Percentiles rank a stretch among this genome's conserved stretches.
These are phyloP conservation scores for Oceanodroma tethys DNA, from an alignment of 2,113 vertebrate genomes.

Conservation along the genomic window DNA sequence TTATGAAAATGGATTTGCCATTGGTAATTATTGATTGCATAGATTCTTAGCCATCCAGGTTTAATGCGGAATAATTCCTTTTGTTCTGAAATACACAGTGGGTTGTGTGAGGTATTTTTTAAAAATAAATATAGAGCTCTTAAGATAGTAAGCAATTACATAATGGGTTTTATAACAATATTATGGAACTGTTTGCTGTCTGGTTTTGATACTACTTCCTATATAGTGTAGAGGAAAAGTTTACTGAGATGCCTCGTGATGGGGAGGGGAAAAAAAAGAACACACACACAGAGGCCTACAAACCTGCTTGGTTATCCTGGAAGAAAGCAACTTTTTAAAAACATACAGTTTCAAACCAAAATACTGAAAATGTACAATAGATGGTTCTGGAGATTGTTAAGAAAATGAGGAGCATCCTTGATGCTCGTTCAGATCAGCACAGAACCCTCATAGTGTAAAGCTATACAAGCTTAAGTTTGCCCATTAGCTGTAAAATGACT, in stretches of 20 bases:
- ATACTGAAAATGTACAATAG: neutral
- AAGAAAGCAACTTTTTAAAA: neutral
- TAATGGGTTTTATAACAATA: neutral
- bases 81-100: neutral
- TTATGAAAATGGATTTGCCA: slow-evolving; percentile 97
- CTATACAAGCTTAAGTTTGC: neutral
- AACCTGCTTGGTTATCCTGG: neutral
- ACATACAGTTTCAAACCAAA: neutral
- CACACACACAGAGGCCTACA: neutral
- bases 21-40: slow-evolving; percentile 76
- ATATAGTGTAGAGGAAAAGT: neutral
- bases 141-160: neutral
- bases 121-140: neutral
- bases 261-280: neutral
- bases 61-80: neutral
- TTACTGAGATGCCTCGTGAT: neutral
- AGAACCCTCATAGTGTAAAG: neutral
- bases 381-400: neutral
- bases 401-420: neutral
- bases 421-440: neutral
- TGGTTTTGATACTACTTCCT: neutral
- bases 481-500: neutral
- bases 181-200: neutral
- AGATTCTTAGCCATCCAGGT: neutral
- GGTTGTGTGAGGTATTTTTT: neutral